Evolutionary conservation across 2,113 vertebrate genomes (phyloP).

Genomic region (Oceanites oceanicus): DNA sequence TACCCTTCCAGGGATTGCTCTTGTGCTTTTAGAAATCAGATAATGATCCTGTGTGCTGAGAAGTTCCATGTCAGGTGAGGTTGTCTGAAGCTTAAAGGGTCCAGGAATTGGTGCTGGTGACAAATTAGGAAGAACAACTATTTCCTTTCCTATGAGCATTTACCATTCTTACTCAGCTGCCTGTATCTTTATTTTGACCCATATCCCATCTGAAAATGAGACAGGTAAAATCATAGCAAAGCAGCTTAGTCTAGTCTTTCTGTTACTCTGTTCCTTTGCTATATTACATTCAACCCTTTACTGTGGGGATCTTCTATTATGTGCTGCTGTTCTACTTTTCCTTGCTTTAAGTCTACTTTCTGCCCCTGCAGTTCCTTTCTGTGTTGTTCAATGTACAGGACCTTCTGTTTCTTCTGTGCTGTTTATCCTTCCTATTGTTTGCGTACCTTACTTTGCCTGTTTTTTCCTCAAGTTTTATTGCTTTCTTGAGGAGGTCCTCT

Average conservation of each 20-base stretch:
- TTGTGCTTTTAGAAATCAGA: not conserved
- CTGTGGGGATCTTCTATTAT: not conserved
- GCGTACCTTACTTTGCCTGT: not conserved
- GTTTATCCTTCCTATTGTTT: not conserved
- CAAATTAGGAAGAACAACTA: not conserved
- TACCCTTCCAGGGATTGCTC: not conserved
- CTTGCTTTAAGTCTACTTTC: not conserved
- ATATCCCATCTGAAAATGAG: not conserved
- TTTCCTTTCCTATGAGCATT: not conserved
- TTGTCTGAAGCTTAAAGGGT: not conserved
- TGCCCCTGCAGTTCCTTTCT: not conserved
- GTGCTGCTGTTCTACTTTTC: not conserved
- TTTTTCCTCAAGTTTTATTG: not conserved
- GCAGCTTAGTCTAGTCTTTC: not conserved
- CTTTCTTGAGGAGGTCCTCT: not conserved
- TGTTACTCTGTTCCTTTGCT: not conserved
- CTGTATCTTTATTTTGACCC: not conserved
- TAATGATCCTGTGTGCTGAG: not conserved
- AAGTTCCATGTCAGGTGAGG: not conserved
- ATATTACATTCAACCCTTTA: not conserved
- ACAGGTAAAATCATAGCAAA: not conserved
- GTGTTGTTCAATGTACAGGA: not conserved
- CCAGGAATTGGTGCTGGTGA: not conserved
- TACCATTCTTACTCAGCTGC: not conserved
- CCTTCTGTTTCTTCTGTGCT: not conserved